Evolutionary conservation across 2,113 vertebrate genomes (phyloP), one percentile per base, ranked within the genome.

Genomic region (Boleophthalmus pectinirostris): DNA sequence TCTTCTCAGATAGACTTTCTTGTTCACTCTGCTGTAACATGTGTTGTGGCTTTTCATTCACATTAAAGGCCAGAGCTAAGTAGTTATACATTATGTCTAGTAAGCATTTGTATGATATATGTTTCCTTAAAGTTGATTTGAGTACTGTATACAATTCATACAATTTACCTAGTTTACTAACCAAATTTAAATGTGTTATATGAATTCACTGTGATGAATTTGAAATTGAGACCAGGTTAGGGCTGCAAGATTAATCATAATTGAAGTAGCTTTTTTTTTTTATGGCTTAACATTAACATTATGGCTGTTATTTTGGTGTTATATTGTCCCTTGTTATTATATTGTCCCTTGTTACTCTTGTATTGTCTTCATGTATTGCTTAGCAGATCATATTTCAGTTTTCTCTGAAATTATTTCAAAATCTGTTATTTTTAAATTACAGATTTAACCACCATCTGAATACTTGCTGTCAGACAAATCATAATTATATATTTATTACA

Each of bases 1-100:
- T 61, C 68, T 73, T 10, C 5, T 51, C 69, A 74, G 71, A 75
- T 61, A 77, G 47, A 65, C 72, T 60, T n/a, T 65, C 68, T 60
- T 56, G 57, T 68, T 53, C 72, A 13, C 53, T 72, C 12, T 69
- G 68, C 64, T 57, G 74, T 76, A 72, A 4, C 63, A 58, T 76
- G 68, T 58, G 68, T 84, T 45, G 43, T 54, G 58, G 75, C 63
- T 60, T 80, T 66, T 68, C 38, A 65, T 64, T 46, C 5, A n/a
- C 38, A 66, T 66, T 11, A 43, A 66, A n/a, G n/a, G 46, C 21
- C 66, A 21, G 24, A 57, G 60, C 66, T 49, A 23, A 54, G 23
- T 56, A 56, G 53, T 21, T 56, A 3, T 21, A 51, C 18, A 23
- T 18, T 53, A 5, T 53, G 21, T 56, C 21, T 8, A 21, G n/a